These are phyloP conservation scores for Coenonympha arcania DNA, from an alignment of 2,888 invertebrate genomes.

Conservation along the genomic window DNA sequence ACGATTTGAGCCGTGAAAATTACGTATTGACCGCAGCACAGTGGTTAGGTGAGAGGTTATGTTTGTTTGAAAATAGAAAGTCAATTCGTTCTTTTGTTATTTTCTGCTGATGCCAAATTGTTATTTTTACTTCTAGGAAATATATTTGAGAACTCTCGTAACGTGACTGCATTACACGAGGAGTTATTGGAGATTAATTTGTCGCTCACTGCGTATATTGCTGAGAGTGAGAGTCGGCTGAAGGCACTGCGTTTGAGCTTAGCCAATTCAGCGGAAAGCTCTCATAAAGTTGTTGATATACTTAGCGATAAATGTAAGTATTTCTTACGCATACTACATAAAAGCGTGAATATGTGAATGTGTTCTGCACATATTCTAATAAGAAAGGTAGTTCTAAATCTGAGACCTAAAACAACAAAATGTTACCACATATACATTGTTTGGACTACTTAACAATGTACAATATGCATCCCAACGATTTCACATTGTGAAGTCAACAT, in stretches of 20 bases:
- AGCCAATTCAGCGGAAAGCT: slow-evolving; percentile 52
- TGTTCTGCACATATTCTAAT: background rate
- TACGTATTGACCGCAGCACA: slow-evolving; percentile 55
- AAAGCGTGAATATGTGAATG: too few species aligned
- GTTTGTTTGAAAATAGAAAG: slow-evolving; percentile 58
- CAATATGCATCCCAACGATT: too few species aligned
- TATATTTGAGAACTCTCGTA: slow-evolving; percentile 51
- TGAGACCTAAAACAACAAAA: too few species aligned
- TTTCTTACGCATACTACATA: too few species aligned
- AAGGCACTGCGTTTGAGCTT: slow-evolving; percentile 46
- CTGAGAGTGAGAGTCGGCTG: slow-evolving; percentile 56
- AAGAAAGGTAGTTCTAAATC: background rate
- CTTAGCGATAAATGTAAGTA: slow-evolving; percentile 57
- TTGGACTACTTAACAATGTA: too few species aligned
- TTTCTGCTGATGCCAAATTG: slow-evolving; percentile 22
- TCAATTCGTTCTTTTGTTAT: slow-evolving; percentile 38
- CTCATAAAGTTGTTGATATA: slow-evolving; percentile 57
- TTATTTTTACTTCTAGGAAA: slow-evolving; percentile 45
- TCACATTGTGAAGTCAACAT: too few species aligned
- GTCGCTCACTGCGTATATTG: slow-evolving; percentile 58
- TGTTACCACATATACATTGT: too few species aligned
- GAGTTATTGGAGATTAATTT: slow-evolving; percentile 67
- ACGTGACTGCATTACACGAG: slow-evolving; percentile 52
- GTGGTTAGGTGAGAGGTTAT: slow-evolving; percentile 62
- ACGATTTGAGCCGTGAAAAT: slow-evolving; percentile 57